These are phyloP conservation scores for Sciurus vulgaris DNA, from an alignment of 2,797 vertebrate species.

Conservation along the genomic window DNA sequence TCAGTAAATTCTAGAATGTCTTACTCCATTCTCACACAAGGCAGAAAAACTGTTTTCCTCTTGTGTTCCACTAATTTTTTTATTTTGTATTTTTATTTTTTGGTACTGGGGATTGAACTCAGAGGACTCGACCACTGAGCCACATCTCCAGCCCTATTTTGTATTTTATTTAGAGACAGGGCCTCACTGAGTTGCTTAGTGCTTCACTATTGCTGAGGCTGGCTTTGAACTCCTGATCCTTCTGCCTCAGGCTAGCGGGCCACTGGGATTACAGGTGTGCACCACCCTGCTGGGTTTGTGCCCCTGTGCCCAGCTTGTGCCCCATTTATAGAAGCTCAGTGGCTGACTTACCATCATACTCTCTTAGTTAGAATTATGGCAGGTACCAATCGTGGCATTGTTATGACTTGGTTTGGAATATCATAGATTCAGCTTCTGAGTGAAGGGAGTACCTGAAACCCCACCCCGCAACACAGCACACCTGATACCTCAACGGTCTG, in stretches of 20 bases:
- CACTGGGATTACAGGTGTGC: too few species aligned
- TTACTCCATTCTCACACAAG: not conserved
- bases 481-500: not conserved
- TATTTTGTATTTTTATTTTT: not conserved
- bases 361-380: not conserved
- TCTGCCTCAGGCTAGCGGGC: too few species aligned
- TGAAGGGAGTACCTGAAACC: not conserved
- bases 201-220: too few species aligned
- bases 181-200: too few species aligned
- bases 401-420: not conserved
- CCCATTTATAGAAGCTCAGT: not conserved
- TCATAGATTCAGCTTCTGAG: not conserved
- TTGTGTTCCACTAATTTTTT: not conserved
- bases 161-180: too few species aligned
- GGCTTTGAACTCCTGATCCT: too few species aligned
- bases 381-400: not conserved
- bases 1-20: not conserved
- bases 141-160: too few species aligned
- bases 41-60: constrained; percentile 15
- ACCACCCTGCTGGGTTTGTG: too few species aligned
- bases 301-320: not conserved
- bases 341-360: not conserved
- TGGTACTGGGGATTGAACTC: too few species aligned
- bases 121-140: too few species aligned
- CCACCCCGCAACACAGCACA: not conserved